Conservation (phyloP, 1,140 invertebrate genomes). For the Coenobita brevimanus region DNA sequence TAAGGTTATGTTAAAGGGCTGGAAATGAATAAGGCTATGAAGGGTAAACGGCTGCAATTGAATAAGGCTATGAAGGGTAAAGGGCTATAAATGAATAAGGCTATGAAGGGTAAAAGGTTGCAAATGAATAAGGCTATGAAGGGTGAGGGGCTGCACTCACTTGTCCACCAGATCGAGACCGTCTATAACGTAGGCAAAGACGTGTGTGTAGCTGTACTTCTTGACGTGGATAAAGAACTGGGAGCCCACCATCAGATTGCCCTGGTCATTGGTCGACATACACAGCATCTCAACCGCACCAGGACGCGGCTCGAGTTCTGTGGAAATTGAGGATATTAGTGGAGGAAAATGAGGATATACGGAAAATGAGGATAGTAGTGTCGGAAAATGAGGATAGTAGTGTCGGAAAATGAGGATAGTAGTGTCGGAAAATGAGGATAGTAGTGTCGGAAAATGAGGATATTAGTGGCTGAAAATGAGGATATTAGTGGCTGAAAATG, state of each 20-base stretch:
- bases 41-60: no score
- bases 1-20: no score
- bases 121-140: not conserved
- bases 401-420: no score
- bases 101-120: not conserved
- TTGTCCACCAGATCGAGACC: slow-evolving; percentile 87
- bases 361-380: no score
- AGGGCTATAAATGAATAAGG: no score
- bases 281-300: slow-evolving; percentile 88
- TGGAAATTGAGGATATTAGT: not conserved
- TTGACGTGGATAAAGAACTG: slow-evolving; percentile 85
- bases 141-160: slow-evolving; percentile 36
- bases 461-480: no score
- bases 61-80: no score
- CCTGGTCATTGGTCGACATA: slow-evolving; percentile 86
- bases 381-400: no score
- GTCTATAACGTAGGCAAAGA: slow-evolving; percentile 87
- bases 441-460: no score
- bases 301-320: slow-evolving; percentile 74
- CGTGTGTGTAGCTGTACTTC: slow-evolving; percentile 80
- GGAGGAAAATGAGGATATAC: not conserved
- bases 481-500: no score
- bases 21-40: no score
- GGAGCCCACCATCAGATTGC: slow-evolving; percentile 86
- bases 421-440: no score